Evolutionary conservation across 2,113 vertebrate genomes (phyloP).

Genomic region (Hydropotes inermis): DNA sequence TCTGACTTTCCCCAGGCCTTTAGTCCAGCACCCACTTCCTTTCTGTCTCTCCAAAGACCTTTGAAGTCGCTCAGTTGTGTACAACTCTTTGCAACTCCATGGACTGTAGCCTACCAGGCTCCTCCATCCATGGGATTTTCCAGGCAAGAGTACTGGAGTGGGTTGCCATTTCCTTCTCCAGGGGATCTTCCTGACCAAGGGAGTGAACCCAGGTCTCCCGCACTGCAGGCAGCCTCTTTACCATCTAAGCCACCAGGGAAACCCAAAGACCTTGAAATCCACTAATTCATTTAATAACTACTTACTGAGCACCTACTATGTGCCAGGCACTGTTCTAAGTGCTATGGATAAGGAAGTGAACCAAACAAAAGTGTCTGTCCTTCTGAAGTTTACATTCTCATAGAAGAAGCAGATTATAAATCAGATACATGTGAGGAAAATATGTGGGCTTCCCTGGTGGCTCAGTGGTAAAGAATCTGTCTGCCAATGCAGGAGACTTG

Average conservation of each 20-base stretch:
- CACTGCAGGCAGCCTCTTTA: background rate
- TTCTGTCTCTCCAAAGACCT: background rate
- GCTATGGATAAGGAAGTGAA: background rate
- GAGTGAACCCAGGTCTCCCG: background rate
- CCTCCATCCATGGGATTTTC: background rate
- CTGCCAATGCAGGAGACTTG: background rate
- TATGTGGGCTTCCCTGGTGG: background rate
- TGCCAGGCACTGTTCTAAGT: background rate
- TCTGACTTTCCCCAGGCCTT: background rate
- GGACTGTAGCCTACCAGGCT: background rate
- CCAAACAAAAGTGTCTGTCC: background rate
- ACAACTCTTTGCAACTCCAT: background rate
- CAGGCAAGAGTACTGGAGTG: background rate
- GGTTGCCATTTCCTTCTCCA: background rate
- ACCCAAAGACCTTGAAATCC: background rate
- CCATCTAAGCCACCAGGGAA: background rate
- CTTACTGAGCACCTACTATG: background rate
- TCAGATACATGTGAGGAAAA: background rate
- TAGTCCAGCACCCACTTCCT: background rate
- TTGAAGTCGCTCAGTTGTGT: background rate
- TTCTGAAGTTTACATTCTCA: background rate
- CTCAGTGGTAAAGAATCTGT: background rate
- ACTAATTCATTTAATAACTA: background rate
- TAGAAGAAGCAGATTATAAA: background rate
- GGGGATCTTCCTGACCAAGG: background rate